Evolutionary conservation across 1,140 invertebrate genomes (phyloP).

Genomic region (Luehdorfia chinensis): DNA sequence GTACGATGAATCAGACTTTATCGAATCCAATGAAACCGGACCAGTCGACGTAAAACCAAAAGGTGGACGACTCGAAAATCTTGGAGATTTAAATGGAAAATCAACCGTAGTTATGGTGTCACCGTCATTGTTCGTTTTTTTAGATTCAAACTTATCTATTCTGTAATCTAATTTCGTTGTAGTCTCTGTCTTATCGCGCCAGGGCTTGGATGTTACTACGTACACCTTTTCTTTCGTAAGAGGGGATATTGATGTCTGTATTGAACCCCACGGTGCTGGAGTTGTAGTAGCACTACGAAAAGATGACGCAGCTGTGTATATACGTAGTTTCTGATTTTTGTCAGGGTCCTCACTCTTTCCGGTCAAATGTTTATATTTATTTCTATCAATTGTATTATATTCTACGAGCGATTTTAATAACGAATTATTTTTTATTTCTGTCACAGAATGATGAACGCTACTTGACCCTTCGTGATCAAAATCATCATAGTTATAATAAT

Average conservation of each 20-base stretch:
- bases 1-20: conserved; percentile 60
- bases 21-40: conserved; percentile 38
- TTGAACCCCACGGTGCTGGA: conserved; percentile 79
- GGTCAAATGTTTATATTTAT: conserved; percentile 37
- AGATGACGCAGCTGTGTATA: conserved; percentile 62
- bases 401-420: conserved; percentile 39
- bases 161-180: conserved; percentile 43
- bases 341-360: conserved; percentile 33
- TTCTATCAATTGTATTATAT: conserved; percentile 51
- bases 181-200: conserved; percentile 45
- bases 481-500: conserved; percentile 56
- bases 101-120: conserved; percentile 30
- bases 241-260: conserved; percentile 83
- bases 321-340: conserved; percentile 47
- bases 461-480: conserved; percentile 79
- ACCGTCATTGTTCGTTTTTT: conserved; percentile 43
- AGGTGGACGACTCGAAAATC: conserved; percentile 79
- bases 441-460: conserved; percentile 71
- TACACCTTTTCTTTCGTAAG: conserved; percentile 87
- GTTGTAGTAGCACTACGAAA: conserved; percentile 59
- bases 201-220: conserved; percentile 85
- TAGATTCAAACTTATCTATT: conserved; percentile 43
- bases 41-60: conserved; percentile 58
- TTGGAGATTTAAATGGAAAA: conserved; percentile 77
- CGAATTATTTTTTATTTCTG: conserved; percentile 48